Evolutionary conservation across 2,888 invertebrate genomes (phyloP).

Genomic region (Terebella lapidaria): DNA sequence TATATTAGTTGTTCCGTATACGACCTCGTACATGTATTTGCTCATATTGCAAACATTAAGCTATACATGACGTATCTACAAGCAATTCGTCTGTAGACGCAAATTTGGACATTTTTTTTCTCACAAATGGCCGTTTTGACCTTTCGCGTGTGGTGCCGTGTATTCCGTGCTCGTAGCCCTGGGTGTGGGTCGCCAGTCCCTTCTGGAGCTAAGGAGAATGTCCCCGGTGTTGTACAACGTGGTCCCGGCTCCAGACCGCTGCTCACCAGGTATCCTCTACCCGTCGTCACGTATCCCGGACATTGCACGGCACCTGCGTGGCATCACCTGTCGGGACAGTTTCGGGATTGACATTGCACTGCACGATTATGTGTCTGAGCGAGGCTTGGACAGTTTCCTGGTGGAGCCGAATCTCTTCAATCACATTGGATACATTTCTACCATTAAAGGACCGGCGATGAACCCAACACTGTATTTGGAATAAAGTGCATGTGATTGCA

Average conservation of each 20-base stretch:
- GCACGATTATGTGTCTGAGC: neutral
- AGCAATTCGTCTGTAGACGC: too few relatives aligned
- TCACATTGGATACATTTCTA: conserved; percentile 13
- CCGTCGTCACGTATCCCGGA: conserved; percentile 14
- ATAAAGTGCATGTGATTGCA: too few relatives aligned
- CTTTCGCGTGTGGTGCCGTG: conserved; percentile 9
- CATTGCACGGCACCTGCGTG: conserved; percentile 1
- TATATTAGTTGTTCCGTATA: too few relatives aligned
- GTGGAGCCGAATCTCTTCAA: conserved; percentile 14
- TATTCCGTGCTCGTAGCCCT: conserved; percentile 29
- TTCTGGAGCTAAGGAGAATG: conserved; percentile 36
- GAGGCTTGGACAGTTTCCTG: neutral
- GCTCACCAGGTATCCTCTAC: conserved; percentile 47
- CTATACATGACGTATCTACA: too few relatives aligned
- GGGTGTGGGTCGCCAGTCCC: conserved; percentile 35
- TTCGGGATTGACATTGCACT: conserved; percentile 6
- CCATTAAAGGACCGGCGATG: conserved; percentile 10
- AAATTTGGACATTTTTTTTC: too few relatives aligned
- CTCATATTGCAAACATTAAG: too few relatives aligned
- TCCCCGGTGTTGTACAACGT: conserved; percentile 32
- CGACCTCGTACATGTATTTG: too few relatives aligned
- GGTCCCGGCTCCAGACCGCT: conserved; percentile 44
- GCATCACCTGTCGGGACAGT: neutral
- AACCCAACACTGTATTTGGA: neutral
- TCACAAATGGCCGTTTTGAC: too few relatives aligned